Conservation (phyloP, 2,113 vertebrate genomes). For the Pachyramphus minor region DNA sequence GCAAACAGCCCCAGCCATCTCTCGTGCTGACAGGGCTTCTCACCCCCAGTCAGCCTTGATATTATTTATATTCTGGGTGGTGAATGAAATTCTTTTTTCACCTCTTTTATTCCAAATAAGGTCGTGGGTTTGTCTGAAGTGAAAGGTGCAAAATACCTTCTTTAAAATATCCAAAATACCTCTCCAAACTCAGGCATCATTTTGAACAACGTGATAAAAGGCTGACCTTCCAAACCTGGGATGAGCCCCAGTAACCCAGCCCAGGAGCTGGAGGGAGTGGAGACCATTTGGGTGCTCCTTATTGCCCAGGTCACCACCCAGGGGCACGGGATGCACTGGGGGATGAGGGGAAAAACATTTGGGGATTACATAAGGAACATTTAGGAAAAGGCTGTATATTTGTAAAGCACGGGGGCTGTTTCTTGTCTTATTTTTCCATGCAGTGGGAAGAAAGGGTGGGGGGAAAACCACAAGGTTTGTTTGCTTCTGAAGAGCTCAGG, state of each 20-base stretch:
- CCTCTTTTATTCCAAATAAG: background rate
- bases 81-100: background rate
- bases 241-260: background rate
- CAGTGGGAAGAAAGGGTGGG: background rate
- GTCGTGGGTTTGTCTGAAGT: background rate
- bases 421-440: background rate
- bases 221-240: background rate
- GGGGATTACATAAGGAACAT: background rate
- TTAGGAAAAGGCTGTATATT: background rate
- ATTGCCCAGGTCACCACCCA: background rate
- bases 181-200: background rate
- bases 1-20: background rate
- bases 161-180: fast-evolving
- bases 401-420: too few relatives aligned
- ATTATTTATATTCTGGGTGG: background rate
- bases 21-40: background rate
- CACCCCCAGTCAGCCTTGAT: background rate
- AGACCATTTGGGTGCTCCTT: fast-evolving
- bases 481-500: conserved; percentile 10
- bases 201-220: background rate
- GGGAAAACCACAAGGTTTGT: background rate
- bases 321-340: background rate
- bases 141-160: background rate
- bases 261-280: background rate
- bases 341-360: background rate